phyloP scores from a whole-genome alignment of 2,888 invertebrate genomes.

The Chaetogeoica ovagalla region DNA sequence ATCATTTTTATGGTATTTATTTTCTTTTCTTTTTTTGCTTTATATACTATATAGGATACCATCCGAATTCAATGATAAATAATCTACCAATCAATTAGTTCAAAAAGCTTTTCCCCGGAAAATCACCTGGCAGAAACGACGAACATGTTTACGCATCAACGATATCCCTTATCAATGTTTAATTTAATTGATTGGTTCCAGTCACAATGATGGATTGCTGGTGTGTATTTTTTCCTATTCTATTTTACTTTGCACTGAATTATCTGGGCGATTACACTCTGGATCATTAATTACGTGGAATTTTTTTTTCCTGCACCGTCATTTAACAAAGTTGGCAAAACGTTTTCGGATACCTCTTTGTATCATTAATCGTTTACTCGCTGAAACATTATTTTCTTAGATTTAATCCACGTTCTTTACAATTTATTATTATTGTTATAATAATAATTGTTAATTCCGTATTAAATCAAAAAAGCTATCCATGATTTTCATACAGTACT shows the following conservation, averaged over 20 bases:
- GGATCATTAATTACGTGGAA: conserved; percentile 48
- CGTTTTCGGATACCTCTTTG: conserved; percentile 14
- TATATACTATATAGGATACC: neutral
- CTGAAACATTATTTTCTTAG: conserved; percentile 32
- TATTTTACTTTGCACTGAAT: conserved; percentile 36
- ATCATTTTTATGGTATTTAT: neutral
- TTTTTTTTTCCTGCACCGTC: conserved; percentile 33
- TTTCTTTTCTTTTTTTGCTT: no score
- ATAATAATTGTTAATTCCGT: no score
- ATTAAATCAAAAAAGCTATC: no score
- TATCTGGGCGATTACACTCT: conserved; percentile 42
- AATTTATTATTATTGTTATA: neutral
- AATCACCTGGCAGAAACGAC: conserved; percentile 19
- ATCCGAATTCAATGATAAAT: conserved; percentile 30
- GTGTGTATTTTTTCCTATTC: conserved; percentile 41
- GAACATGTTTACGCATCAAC: conserved; percentile 48
- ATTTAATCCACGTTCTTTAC: conserved; percentile 20
- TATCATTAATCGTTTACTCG: conserved; percentile 42
- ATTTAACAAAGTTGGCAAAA: conserved; percentile 50
- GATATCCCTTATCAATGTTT: conserved; percentile 47
- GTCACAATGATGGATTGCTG: conserved; percentile 38
- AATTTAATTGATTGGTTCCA: conserved; percentile 47
- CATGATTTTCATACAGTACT: no score
- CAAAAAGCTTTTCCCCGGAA: conserved; percentile 38
- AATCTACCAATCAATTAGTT: conserved; percentile 43